phyloP scores from a whole-genome alignment of 1,140 invertebrate genomes.

The Trichonephila inaurata region DNA sequence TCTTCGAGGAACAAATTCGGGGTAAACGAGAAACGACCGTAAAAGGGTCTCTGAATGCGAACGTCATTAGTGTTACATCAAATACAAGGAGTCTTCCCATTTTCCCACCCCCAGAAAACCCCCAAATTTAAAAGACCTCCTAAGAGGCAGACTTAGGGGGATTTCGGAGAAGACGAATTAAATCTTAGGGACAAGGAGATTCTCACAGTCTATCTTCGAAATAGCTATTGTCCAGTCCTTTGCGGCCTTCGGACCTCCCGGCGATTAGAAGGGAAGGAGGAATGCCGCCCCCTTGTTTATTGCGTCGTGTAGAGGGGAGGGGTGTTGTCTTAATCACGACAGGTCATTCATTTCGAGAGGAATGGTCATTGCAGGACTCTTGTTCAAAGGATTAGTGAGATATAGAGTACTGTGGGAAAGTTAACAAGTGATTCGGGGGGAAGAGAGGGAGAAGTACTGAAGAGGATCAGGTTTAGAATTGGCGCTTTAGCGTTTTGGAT shows the following conservation, averaged over 20 bases:
- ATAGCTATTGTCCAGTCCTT: constrained; percentile 18
- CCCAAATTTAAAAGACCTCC: not conserved
- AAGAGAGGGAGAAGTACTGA: too few relatives aligned
- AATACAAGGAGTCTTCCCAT: not conserved
- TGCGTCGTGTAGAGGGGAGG: not conserved
- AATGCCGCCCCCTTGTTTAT: constrained; percentile 45
- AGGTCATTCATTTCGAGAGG: constrained; percentile 48
- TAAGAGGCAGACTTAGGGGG: too few relatives aligned
- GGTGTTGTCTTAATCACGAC: constrained; percentile 71
- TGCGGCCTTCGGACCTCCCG: constrained; percentile 10
- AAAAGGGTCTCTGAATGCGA: not conserved
- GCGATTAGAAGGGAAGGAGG: not conserved
- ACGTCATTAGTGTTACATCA: not conserved
- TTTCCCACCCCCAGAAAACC: not conserved
- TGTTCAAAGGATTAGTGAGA: not conserved
- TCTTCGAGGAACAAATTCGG: not conserved
- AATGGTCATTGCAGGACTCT: not conserved
- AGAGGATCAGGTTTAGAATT: not conserved
- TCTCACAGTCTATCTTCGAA: constrained; percentile 39
- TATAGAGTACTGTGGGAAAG: constrained; percentile 31
- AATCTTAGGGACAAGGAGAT: not conserved
- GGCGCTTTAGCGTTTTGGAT: not conserved
- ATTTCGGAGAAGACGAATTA: constrained; percentile 3
- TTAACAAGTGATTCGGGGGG: constrained; percentile 50
- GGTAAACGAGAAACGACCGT: not conserved